Conservation (phyloP, 2,113 vertebrate genomes). For the Nettapus auritus region DNA sequence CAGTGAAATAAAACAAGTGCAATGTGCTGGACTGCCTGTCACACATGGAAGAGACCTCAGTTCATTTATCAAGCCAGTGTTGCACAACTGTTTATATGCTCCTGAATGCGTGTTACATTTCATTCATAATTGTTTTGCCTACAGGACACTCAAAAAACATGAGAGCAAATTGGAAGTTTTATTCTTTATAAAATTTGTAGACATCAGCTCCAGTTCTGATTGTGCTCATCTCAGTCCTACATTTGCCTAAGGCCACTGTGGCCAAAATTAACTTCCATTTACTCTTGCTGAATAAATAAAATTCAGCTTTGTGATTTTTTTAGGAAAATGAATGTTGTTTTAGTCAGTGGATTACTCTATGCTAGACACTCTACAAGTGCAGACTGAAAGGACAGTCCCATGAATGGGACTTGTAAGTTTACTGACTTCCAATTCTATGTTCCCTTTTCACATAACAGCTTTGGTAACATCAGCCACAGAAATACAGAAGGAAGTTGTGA, state of each 20-base stretch:
- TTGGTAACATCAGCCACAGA: background rate
- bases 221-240: fast-evolving
- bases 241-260: background rate
- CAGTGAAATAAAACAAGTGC: background rate
- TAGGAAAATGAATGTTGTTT: background rate
- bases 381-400: background rate
- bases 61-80: background rate
- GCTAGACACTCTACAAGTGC: background rate
- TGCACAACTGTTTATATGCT: background rate
- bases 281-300: background rate
- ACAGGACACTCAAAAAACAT: background rate
- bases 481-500: background rate
- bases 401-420: background rate
- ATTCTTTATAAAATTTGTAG: background rate
- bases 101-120: too few relatives aligned
- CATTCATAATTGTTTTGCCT: background rate
- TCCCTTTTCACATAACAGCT: background rate
- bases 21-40: background rate
- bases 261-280: background rate
- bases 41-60: background rate
- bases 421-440: background rate
- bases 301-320: background rate
- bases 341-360: background rate
- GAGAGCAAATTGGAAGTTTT: background rate
- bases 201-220: fast-evolving